phyloP scores from a whole-genome alignment of 2,797 vertebrate genomes.

The Enteromius trimaculatus region DNA sequence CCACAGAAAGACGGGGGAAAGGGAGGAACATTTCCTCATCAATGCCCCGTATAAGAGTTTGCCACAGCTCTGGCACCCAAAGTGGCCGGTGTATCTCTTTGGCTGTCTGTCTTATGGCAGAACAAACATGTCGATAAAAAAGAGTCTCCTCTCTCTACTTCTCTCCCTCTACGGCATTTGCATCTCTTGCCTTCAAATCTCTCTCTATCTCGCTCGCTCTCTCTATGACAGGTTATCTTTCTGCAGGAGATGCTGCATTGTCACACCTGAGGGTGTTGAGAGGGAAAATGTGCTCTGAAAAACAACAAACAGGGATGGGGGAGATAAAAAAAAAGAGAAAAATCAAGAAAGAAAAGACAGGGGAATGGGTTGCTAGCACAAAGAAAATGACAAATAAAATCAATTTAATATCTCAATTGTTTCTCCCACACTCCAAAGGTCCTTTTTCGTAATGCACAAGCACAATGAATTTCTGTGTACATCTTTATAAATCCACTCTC shows the following conservation, averaged over 20 bases:
- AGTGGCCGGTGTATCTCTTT: constrained; percentile 29
- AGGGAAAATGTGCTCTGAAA: constrained; percentile 56
- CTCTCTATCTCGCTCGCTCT: neutral
- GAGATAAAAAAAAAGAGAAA: constrained; percentile 40
- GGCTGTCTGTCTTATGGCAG: constrained; percentile 52
- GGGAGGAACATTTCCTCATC: constrained; percentile 65
- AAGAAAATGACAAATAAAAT: constrained; percentile 12
- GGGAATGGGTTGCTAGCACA: neutral
- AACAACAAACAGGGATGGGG: constrained; percentile 46
- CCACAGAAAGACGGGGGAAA: constrained; percentile 2
- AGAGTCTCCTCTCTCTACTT: constrained; percentile 37
- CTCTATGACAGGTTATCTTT: constrained; percentile 65
- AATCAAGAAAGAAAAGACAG: constrained; percentile 6
- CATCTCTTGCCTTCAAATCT: constrained; percentile 57
- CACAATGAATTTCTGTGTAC: neutral
- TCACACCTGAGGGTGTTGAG: constrained; percentile 53
- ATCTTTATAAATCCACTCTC: neutral
- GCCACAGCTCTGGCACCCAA: constrained; percentile 62
- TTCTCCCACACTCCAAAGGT: neutral
- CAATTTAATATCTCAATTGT: constrained; percentile 12
- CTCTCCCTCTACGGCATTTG: constrained; percentile 19
- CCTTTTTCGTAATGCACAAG: neutral
- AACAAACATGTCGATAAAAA: constrained; percentile 74
- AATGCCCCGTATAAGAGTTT: constrained; percentile 72
- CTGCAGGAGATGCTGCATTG: constrained; percentile 62